Percentiles rank a stretch among this genome's conserved stretches.
phyloP scores from a whole-genome alignment of 2,888 invertebrate genomes.

The Heliconius sara region DNA sequence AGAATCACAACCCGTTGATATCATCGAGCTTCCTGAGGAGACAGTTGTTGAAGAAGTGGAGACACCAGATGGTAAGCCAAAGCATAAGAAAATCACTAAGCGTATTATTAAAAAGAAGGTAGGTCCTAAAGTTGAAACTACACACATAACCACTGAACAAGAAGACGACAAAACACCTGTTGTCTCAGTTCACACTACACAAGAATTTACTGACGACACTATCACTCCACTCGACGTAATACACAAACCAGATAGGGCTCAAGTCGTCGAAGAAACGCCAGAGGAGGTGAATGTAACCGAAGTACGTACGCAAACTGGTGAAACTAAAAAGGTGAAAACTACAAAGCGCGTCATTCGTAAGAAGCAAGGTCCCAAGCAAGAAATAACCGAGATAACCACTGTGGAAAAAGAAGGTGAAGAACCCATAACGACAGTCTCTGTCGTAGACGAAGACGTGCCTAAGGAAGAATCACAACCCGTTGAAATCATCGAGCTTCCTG shows the following conservation, averaged over 20 bases:
- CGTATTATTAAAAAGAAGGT: neutral
- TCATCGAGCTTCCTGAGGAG: conserved; percentile 55
- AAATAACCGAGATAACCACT: conserved; percentile 50
- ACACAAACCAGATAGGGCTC: neutral
- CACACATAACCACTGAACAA: neutral
- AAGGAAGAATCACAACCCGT: conserved; percentile 51
- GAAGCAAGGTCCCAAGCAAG: conserved; percentile 34
- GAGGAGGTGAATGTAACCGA: neutral
- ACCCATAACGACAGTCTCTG: conserved; percentile 4
- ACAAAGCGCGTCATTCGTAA: conserved; percentile 14
- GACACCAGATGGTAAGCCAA: conserved; percentile 44
- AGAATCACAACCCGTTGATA: conserved; percentile 52
- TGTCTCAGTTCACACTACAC: neutral
- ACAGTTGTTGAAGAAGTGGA: conserved; percentile 47
- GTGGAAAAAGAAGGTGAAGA: conserved; percentile 52
- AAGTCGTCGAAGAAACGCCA: neutral
- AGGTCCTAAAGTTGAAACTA: neutral
- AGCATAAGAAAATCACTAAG: conserved; percentile 48
- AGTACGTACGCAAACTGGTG: conserved; percentile 49
- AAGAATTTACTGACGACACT: neutral
- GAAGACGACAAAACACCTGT: neutral
- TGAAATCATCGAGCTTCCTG: conserved; percentile 52
- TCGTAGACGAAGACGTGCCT: conserved; percentile 56
- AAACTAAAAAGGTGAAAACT: conserved; percentile 37
- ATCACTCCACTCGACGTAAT: neutral